Base-by-base conservation (phyloP, 2,797 vertebrate species). In the Rhinogobio ventralis region DNA sequence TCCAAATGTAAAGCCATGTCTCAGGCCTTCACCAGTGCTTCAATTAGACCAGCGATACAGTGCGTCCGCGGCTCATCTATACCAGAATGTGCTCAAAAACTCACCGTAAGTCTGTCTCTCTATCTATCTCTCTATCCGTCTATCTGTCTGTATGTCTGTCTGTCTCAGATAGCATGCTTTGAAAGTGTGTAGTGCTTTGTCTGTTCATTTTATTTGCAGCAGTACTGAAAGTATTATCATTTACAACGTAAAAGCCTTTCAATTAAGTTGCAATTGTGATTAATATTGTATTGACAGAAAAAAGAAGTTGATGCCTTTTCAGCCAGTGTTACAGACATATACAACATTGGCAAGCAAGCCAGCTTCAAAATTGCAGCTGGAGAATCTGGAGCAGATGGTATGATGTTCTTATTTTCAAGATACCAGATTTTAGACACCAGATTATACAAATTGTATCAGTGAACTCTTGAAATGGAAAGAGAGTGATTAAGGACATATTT, bases 1-100 rank as follows among this genome's bases (percentile, higher is more conserved):
- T 85, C 7, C 55, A 99, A 99, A 89, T 99, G 98, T 82, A 84
- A 82, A 9, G 93, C 89, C 84, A 98, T 99, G 98, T 93, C 95
- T 0, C 15, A 89, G 53, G 92, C 96, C 23, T 98, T 99, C 60
- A 25, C 81, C 25, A 11, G 8, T 13, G 96, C 91, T 1, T 85
- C 93, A 33, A 91, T 99, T 83, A 92, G 89, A 20, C 97, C 98
- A 0, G 5, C 88, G 2, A 87, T 99, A 79, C 80, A 84, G 69
- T 99, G 98, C 3, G 64, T 96, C 23, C 66, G 0, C 0, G 94
- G 91, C 0, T 15, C 17, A 0, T 95, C 95, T 0, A 74, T 91
- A 0, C 90, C 92, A 2, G 92, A 91, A 83, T 99, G 98, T 23
- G 76, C 89, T 23, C 91, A 91, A 79, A 96, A 96, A 93, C 94